Conservation (phyloP, 2,113 vertebrate genomes). For the Hippocampus barbouri region DNA sequence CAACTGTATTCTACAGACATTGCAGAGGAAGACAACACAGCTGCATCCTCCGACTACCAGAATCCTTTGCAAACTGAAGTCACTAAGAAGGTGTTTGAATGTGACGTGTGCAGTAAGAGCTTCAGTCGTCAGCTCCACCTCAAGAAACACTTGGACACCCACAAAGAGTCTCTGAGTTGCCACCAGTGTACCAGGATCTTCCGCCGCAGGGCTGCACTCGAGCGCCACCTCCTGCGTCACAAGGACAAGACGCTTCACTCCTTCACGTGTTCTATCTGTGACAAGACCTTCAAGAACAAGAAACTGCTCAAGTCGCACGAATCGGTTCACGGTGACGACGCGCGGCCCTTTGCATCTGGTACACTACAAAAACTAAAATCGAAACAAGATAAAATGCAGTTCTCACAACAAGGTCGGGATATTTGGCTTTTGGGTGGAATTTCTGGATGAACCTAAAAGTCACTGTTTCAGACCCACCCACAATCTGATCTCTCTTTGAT, state of each 20-base stretch:
- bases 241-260: slow-evolving; percentile 38
- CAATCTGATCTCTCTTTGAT: no score
- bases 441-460: background rate
- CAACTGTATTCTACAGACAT: slow-evolving; percentile 4
- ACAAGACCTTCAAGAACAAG: slow-evolving; percentile 52
- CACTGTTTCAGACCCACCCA: background rate
- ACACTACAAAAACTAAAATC: background rate
- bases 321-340: slow-evolving; percentile 49
- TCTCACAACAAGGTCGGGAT: no score
- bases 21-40: background rate
- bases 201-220: slow-evolving; percentile 1
- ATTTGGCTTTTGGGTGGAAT: background rate
- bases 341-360: slow-evolving; percentile 41
- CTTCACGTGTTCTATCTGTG: slow-evolving; percentile 46
- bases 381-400: background rate
- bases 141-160: slow-evolving; percentile 52
- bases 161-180: slow-evolving; percentile 43
- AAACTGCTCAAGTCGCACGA: slow-evolving; percentile 58
- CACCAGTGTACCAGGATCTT: slow-evolving; percentile 49
- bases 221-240: slow-evolving; percentile 55
- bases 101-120: slow-evolving; percentile 54
- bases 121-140: slow-evolving; percentile 54
- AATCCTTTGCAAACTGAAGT: slow-evolving; percentile 1
- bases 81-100: slow-evolving; percentile 37
- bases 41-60: background rate